These are phyloP conservation scores for Agrotis clavis DNA, from an alignment of 2,888 invertebrate genomes.

Conservation along the genomic window DNA sequence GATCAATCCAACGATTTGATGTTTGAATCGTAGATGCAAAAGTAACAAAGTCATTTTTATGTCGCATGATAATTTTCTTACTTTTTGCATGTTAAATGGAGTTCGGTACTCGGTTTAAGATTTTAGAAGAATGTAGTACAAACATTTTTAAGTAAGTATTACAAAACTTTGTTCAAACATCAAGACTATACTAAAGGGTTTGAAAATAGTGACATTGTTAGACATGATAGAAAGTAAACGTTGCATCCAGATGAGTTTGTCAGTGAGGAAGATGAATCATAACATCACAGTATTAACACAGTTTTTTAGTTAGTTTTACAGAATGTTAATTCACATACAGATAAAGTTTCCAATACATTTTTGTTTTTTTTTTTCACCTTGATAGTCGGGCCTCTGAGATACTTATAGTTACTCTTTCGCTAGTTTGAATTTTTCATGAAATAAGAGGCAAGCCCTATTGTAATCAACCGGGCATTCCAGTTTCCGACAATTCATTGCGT, in stretches of 20 bases:
- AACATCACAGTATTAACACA: constrained; percentile 56
- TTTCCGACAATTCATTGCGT: no score
- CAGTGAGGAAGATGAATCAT: constrained; percentile 57
- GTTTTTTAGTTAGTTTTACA: constrained; percentile 32
- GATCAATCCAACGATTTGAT: constrained; percentile 2
- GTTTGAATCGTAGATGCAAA: constrained; percentile 18
- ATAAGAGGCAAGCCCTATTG: no score
- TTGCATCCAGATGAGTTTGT: constrained; percentile 68
- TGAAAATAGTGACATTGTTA: constrained; percentile 4
- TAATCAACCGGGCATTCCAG: no score
- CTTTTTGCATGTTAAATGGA: not conserved
- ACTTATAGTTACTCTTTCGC: no score
- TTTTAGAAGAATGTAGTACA: not conserved
- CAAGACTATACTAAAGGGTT: constrained; percentile 13
- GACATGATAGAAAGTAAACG: constrained; percentile 46
- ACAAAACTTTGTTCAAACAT: constrained; percentile 27
- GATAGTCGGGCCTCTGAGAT: no score
- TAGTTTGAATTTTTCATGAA: no score
- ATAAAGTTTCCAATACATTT: constrained; percentile 23
- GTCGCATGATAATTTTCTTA: not conserved
- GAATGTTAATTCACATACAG: constrained; percentile 9
- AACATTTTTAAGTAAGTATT: not conserved
- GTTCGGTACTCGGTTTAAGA: not conserved
- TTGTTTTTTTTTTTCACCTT: not conserved
- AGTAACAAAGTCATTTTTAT: constrained; percentile 10